These are phyloP conservation scores for Tadarida brasiliensis DNA, from an alignment of 2,797 vertebrate species.

Conservation along the genomic window DNA sequence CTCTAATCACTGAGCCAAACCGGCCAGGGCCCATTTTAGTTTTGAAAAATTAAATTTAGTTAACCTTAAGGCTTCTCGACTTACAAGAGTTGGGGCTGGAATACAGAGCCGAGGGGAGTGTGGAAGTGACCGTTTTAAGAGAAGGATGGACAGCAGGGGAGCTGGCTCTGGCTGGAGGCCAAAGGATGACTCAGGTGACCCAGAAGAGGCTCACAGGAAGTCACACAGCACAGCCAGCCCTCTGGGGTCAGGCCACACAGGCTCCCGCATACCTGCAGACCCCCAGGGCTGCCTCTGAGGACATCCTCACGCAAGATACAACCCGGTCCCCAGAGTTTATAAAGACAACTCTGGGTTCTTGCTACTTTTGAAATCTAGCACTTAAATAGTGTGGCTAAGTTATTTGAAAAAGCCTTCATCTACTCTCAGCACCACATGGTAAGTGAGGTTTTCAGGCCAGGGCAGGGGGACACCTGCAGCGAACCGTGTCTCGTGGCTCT, in stretches of 20 bases:
- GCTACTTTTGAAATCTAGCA: not conserved
- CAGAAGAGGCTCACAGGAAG: not conserved
- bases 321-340: not conserved
- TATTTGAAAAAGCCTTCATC: not conserved
- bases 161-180: not conserved
- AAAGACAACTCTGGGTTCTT: not conserved
- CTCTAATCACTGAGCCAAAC: no score
- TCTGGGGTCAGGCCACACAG: no score
- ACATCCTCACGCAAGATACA: not conserved
- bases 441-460: not conserved
- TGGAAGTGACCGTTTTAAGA: not conserved
- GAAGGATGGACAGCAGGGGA: not conserved
- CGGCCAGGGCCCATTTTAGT: not conserved
- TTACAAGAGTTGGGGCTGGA: not conserved
- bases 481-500: not conserved
- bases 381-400: not conserved
- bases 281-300: not conserved
- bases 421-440: not conserved
- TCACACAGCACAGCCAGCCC: not conserved
- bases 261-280: not conserved
- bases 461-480: not conserved
- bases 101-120: not conserved
- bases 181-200: not conserved
- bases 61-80: not conserved
- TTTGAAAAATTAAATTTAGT: not conserved